Conservation (phyloP, 2,113 vertebrate species). For the Trematocara stigmaticum region DNA sequence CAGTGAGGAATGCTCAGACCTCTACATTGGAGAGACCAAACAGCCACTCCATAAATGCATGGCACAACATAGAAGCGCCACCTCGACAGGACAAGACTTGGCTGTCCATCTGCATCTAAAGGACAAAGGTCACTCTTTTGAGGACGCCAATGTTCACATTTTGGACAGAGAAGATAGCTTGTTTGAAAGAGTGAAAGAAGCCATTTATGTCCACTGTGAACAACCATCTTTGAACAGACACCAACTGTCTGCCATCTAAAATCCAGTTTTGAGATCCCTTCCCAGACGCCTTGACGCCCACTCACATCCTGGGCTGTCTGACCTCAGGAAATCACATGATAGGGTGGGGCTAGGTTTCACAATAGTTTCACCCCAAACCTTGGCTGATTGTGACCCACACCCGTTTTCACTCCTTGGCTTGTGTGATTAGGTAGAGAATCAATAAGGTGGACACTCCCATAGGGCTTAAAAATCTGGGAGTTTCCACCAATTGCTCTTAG, state of each 20-base stretch:
- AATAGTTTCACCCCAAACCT: neutral
- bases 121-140: neutral
- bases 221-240: neutral
- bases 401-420: neutral
- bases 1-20: neutral
- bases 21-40: neutral
- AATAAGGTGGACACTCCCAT: neutral
- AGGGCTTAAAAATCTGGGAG: neutral
- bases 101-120: neutral
- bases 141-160: neutral
- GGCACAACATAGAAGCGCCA: neutral
- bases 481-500: neutral
- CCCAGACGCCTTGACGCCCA: neutral
- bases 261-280: neutral
- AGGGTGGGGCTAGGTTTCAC: neutral
- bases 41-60: neutral
- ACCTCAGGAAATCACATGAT: neutral
- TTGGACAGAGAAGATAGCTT: neutral
- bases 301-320: neutral
- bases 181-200: neutral
- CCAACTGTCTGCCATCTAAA: neutral
- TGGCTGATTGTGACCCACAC: neutral
- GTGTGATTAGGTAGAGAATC: neutral
- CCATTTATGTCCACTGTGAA: neutral
- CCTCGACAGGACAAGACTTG: neutral